These are phyloP conservation scores for Iguana delicatissima DNA, from an alignment of 2,797 vertebrate genomes.

Conservation along the genomic window DNA sequence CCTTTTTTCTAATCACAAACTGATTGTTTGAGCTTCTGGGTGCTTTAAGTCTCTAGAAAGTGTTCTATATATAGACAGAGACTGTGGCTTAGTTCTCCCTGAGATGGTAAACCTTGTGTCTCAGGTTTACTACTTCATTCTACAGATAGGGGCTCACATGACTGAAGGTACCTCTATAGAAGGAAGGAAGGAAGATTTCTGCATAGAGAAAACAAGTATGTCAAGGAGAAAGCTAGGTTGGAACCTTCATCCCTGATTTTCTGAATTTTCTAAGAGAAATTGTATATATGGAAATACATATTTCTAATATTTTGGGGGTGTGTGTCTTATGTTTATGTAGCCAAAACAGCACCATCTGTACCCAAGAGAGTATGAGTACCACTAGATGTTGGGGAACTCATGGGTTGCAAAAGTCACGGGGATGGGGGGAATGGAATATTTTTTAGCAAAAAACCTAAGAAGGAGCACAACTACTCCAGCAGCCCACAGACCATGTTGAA, in stretches of 20 bases:
- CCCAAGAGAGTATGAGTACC: neutral
- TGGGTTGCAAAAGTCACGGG: neutral
- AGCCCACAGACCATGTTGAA: neutral
- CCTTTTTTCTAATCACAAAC: slow-evolving; percentile 52
- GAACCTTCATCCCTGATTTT: neutral
- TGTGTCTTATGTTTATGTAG: neutral
- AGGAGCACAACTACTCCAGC: too few relatives aligned
- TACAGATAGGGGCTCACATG: neutral
- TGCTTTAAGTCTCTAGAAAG: slow-evolving; percentile 62
- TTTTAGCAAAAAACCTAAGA: neutral
- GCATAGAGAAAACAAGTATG: neutral
- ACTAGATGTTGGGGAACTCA: neutral
- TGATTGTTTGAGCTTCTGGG: slow-evolving; percentile 67
- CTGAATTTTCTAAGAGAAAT: neutral
- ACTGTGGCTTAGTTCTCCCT: slow-evolving; percentile 26
- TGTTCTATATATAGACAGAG: slow-evolving; percentile 69
- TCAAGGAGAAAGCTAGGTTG: neutral
- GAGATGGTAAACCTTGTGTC: neutral
- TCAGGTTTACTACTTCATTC: neutral
- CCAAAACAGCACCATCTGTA: too few relatives aligned
- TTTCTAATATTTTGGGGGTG: neutral
- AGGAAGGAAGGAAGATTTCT: neutral
- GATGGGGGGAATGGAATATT: neutral
- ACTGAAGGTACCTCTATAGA: neutral
- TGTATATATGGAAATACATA: neutral